phyloP scores from a whole-genome alignment of 2,888 invertebrate genomes.

The Rhimphoctona megacephalus region DNA sequence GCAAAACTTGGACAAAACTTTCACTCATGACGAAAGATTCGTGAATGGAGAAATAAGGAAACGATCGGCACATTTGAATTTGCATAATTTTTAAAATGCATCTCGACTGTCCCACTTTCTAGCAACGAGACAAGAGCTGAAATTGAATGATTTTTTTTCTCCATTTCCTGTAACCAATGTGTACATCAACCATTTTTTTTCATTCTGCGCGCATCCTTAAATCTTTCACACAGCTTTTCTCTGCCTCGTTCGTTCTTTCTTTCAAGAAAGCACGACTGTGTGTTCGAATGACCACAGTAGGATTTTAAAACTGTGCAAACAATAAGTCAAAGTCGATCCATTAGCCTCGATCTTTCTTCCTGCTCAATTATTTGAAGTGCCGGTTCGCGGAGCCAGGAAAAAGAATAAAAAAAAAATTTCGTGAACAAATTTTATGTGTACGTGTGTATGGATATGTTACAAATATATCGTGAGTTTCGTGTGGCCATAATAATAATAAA shows the following conservation, averaged over 20 bases:
- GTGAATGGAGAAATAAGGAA: background rate
- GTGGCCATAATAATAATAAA: background rate
- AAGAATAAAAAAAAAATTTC: slow-evolving; percentile 40
- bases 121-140: background rate
- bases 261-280: slow-evolving; percentile 64
- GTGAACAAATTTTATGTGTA: slow-evolving; percentile 26
- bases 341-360: slow-evolving; percentile 73
- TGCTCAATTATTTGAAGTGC: slow-evolving; percentile 77
- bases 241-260: slow-evolving; percentile 16
- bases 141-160: slow-evolving; percentile 3
- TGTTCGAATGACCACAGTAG: slow-evolving; percentile 66
- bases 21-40: background rate
- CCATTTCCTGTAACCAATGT: background rate
- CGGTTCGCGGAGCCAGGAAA: slow-evolving; percentile 70
- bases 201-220: background rate
- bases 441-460: background rate
- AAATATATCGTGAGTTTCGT: background rate
- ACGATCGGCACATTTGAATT: background rate
- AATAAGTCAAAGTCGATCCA: slow-evolving; percentile 75
- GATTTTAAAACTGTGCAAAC: slow-evolving; percentile 78
- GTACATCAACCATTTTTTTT: background rate
- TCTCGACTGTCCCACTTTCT: background rate
- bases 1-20: background rate
- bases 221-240: slow-evolving; percentile 1
- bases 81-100: background rate